phyloP scores from a whole-genome alignment of 2,113 vertebrate species.

The Sander vitreus region DNA sequence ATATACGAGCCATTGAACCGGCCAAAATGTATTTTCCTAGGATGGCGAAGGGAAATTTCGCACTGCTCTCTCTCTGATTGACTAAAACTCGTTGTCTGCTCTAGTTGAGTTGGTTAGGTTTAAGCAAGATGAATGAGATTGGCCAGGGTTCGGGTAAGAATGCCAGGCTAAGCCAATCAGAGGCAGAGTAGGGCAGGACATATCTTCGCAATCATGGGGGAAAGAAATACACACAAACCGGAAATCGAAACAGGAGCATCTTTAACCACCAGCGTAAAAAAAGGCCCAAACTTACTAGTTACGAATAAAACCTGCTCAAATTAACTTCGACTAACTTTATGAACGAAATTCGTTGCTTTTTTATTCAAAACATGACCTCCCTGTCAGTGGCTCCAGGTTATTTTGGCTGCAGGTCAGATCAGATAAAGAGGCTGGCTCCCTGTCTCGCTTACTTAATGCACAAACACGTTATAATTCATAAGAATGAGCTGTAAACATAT shows the following conservation, averaged over 20 bases:
- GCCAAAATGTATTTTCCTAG: too few species aligned
- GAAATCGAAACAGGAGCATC: background rate
- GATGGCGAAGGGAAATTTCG: too few species aligned
- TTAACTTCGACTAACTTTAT: background rate
- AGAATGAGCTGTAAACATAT: slow-evolving; percentile 44
- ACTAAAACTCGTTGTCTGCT: too few species aligned
- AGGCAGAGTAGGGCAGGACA: too few species aligned
- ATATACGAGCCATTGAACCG: background rate
- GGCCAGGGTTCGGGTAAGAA: too few species aligned
- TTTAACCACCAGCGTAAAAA: background rate
- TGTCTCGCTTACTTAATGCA: background rate
- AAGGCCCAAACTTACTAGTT: background rate
- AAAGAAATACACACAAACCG: too few species aligned
- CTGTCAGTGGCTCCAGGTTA: background rate
- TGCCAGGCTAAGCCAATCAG: too few species aligned
- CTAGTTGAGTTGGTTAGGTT: too few species aligned
- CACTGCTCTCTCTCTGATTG: too few species aligned
- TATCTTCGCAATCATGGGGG: too few species aligned
- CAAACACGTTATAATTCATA: fast-evolving
- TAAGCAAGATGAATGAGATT: too few species aligned
- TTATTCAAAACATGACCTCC: background rate
- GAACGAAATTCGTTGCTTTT: background rate
- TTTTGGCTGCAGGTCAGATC: slow-evolving; percentile 30
- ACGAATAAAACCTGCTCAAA: background rate
- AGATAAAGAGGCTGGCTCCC: slow-evolving; percentile 42